These are phyloP conservation scores for Mungos mungo DNA, from an alignment of 2,113 vertebrate species.

Conservation along the genomic window DNA sequence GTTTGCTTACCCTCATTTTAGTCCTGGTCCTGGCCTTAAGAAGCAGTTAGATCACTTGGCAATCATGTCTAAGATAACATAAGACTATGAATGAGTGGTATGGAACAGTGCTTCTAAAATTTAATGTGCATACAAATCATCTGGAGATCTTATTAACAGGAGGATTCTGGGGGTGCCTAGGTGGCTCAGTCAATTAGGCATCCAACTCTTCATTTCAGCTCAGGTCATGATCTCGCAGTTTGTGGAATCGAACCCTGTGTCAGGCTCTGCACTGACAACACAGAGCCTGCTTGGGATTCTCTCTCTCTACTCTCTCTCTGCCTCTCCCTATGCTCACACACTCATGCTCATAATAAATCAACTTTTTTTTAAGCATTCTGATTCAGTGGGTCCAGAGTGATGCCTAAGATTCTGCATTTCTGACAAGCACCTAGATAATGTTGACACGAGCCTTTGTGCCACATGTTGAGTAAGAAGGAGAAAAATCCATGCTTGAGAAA, in stretches of 20 bases:
- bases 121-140: not conserved
- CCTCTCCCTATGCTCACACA: no score
- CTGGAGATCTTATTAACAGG: not conserved
- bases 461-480: not conserved
- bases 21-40: not conserved
- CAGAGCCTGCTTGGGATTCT: no score
- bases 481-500: not conserved
- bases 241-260: no score
- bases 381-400: not conserved
- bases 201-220: no score
- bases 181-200: no score
- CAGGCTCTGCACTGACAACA: no score
- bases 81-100: not conserved
- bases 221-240: no score
- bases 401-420: not conserved
- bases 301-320: no score
- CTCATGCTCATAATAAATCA: no score
- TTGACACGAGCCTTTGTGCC: not conserved
- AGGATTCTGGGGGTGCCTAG: not conserved
- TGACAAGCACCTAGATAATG: not conserved
- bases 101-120: slow-evolving; percentile 13
- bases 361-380: not conserved
- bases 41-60: not conserved
- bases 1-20: not conserved
- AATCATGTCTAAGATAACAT: not conserved